phyloP scores from a whole-genome alignment of 2,797 vertebrate genomes.

The Cyclura pinguis region DNA sequence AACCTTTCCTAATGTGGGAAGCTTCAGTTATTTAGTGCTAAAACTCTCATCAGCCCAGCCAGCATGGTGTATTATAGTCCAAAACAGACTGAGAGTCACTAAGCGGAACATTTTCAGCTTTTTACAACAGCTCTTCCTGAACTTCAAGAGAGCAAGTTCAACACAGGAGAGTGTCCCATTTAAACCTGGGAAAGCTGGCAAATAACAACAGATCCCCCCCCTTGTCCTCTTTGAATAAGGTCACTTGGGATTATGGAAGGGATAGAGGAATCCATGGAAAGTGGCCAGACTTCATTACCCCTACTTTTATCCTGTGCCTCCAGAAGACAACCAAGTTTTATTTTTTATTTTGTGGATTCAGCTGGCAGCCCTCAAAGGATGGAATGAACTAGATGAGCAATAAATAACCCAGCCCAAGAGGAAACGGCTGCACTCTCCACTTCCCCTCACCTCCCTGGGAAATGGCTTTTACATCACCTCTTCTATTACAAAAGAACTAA shows the following conservation, averaged over 20 bases:
- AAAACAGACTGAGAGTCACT: neutral
- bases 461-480: neutral
- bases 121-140: constrained; percentile 1
- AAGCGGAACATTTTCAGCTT: neutral
- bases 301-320: neutral
- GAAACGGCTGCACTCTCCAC: neutral
- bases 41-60: neutral
- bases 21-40: neutral
- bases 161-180: neutral
- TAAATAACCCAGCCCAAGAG: constrained; percentile 15
- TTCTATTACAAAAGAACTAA: neutral
- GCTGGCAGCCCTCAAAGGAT: constrained; percentile 7
- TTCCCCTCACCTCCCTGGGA: neutral
- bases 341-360: constrained; percentile 32
- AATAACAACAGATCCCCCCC: neutral
- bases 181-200: neutral
- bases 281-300: neutral
- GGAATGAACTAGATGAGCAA: constrained; percentile 20
- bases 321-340: constrained; percentile 1
- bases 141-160: neutral
- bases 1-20: neutral
- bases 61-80: neutral
- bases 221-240: neutral
- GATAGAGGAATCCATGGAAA: neutral
- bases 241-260: neutral